Evolutionary conservation across 2,113 vertebrate species (phyloP).

Genomic region (Motacilla alba): DNA sequence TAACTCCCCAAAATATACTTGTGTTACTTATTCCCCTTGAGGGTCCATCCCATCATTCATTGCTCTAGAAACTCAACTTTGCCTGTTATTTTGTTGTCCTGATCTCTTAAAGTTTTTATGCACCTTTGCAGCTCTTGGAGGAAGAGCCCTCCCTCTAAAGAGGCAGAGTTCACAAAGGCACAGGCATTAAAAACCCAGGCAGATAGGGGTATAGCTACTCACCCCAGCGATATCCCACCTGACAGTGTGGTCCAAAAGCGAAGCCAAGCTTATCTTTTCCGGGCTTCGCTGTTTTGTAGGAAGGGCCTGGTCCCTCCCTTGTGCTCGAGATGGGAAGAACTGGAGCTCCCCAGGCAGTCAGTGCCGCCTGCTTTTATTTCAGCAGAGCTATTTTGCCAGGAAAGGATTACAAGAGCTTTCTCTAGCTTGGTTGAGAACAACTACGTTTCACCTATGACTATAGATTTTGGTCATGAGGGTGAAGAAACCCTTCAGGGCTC

Average conservation of each 20-base stretch:
- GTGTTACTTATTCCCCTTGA: neutral
- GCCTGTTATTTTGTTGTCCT: neutral
- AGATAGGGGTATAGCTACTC: neutral
- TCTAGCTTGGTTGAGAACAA: neutral
- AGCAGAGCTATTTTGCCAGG: constrained; percentile 8
- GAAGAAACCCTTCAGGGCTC: constrained; percentile 33
- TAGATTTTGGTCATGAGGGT: constrained; percentile 50
- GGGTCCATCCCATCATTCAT: neutral
- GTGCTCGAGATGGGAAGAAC: neutral
- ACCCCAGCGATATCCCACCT: neutral
- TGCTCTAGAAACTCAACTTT: neutral
- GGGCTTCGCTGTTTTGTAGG: neutral
- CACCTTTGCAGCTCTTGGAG: neutral
- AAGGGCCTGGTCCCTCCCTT: neutral
- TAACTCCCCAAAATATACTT: neutral
- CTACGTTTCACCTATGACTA: constrained; percentile 29
- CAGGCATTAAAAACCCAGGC: neutral
- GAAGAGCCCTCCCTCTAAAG: neutral
- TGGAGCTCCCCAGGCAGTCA: neutral
- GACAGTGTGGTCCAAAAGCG: neutral
- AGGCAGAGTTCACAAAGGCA: neutral
- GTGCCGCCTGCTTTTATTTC: constrained; percentile 9
- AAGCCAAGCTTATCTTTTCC: neutral
- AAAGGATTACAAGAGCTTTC: constrained; percentile 30
- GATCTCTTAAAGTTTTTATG: neutral